Conservation (phyloP, 2,888 invertebrate genomes). For the Cremastinae sp. region DNA sequence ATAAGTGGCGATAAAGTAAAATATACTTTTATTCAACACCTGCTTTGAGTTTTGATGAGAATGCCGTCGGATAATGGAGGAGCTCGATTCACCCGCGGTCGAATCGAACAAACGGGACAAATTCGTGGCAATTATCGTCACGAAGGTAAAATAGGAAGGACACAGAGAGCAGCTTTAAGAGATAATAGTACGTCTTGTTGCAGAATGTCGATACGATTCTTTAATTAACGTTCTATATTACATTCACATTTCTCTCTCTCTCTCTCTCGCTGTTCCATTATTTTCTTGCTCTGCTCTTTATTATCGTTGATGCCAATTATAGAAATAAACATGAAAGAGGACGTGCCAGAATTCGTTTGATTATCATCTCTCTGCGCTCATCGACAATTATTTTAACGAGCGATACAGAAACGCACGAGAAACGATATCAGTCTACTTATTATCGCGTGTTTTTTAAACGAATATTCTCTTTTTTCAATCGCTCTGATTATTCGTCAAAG, state of each 20-base stretch:
- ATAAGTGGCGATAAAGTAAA: constrained; percentile 11
- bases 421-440: constrained; percentile 35
- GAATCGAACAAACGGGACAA: constrained; percentile 63
- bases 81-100: constrained; percentile 11
- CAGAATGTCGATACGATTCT: constrained; percentile 43
- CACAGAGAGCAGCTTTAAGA: constrained; percentile 38
- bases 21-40: constrained; percentile 29
- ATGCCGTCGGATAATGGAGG: constrained; percentile 45
- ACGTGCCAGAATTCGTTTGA: constrained; percentile 44
- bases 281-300: too few relatives aligned
- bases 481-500: not conserved
- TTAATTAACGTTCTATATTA: constrained; percentile 35
- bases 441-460: constrained; percentile 31
- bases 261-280: too few relatives aligned
- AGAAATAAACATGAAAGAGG: constrained; percentile 49
- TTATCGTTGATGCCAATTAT: constrained; percentile 43
- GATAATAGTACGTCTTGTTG: constrained; percentile 35
- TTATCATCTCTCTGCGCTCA: constrained; percentile 27
- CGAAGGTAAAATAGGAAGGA: too few relatives aligned
- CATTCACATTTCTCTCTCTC: constrained; percentile 2
- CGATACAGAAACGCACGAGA: constrained; percentile 25
- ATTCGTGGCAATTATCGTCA: constrained; percentile 67
- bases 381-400: constrained; percentile 43
- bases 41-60: constrained; percentile 35
- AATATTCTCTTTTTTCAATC: not conserved